Evolutionary conservation across 2,888 invertebrate genomes (phyloP), one percentile per base, ranked within the genome.

Genomic region (Tanytarsus gracilentus): DNA sequence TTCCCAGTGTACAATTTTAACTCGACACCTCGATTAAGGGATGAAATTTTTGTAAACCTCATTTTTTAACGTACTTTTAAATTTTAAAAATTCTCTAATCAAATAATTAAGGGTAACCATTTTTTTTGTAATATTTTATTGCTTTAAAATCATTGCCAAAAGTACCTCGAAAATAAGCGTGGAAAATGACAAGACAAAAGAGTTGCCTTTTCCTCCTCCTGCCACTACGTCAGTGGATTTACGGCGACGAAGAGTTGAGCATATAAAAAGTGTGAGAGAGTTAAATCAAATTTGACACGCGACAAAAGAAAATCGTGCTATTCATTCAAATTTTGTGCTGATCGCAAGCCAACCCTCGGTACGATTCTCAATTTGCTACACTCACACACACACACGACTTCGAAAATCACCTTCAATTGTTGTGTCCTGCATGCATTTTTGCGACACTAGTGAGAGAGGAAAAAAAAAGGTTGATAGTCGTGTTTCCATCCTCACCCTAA

Each of bases 251-350:
- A 16, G 21, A 44, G 16, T 44, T 44, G 18, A 23, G 18, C 18
- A 23, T 23, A 23, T 44, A 23, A 18, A 44, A 44, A 51, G 23
- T 30, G 30, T 4, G 21, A 44, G 48, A 55, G 26, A 58, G 27
- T 27, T 9, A 40, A 58, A 58, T 40, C 40, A 58, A 44, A 58
- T 58, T 58, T 58, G 58, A 58, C 58, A 58, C 58, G 58, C 58
- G 58, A 58, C 58, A 58, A 58, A 36, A 48, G 48, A 58, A 48
- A 29, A 40, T 40, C 44, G 58, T 56, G 27, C 36, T n/a, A 21
- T 53, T 53, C 53, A 53, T 53, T 33, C 33, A 36, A 33, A 18
- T n/a, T 27, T 27, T n/a, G n/a, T 14, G 50, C 25, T 50, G 50
- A 50, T 50, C 50, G 27, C 50, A n/a, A n/a, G 26, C 50, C 51